A percentile compares a stretch with the other conserved stretches of the same genome.
These are phyloP conservation scores for Centruroides vittatus DNA, from an alignment of 1,140 invertebrate species.

Conservation along the genomic window DNA sequence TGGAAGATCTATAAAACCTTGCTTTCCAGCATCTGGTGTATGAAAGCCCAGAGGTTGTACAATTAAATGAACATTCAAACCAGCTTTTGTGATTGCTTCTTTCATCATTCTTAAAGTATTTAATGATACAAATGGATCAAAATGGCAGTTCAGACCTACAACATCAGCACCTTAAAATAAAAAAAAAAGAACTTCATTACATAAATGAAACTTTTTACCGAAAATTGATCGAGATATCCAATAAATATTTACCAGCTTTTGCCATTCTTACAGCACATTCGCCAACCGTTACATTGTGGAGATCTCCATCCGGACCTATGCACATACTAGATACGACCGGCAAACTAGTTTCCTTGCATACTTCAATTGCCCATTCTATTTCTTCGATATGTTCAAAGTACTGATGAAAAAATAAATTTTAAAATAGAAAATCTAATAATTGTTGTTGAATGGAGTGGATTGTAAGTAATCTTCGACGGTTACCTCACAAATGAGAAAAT, in stretches of 20 bases:
- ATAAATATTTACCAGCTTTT: constrained; percentile 22
- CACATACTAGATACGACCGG: constrained; percentile 32
- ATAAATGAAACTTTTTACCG: too few species aligned
- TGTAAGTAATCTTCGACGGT: not conserved
- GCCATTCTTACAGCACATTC: constrained; percentile 32
- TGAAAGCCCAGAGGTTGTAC: constrained; percentile 29
- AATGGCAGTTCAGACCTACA: constrained; percentile 33
- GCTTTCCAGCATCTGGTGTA: constrained; percentile 30
- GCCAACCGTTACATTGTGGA: constrained; percentile 26
- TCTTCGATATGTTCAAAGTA: constrained; percentile 35
- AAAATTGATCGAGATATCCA: too few species aligned
- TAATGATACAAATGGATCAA: constrained; percentile 28
- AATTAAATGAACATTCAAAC: constrained; percentile 27
- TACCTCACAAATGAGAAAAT: constrained; percentile 33
- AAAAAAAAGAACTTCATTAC: not conserved
- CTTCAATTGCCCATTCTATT: constrained; percentile 33
- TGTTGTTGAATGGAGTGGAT: too few species aligned
- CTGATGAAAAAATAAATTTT: constrained; percentile 15
- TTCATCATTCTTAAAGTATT: constrained; percentile 29
- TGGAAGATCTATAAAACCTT: constrained; percentile 34
- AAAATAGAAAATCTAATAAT: too few species aligned
- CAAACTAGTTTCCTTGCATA: constrained; percentile 21
- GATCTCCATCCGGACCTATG: constrained; percentile 31
- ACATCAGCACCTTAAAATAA: constrained; percentile 25
- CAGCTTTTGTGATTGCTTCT: constrained; percentile 23